Conservation (phyloP, 2,113 vertebrate genomes). For the Syngnathoides biaculeatus region DNA sequence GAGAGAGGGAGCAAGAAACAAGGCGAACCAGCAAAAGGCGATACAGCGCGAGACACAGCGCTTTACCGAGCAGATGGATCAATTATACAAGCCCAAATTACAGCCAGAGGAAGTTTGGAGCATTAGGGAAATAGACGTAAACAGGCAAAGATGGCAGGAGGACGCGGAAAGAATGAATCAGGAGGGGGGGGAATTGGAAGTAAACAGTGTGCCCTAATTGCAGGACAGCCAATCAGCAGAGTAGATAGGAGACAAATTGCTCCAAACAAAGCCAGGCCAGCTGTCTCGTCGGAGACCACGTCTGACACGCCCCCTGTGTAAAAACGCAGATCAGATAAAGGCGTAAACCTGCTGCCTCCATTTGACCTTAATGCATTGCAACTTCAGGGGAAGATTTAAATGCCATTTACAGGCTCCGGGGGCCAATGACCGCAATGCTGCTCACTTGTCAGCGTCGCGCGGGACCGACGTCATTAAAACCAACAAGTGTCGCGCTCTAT, state of each 20-base stretch:
- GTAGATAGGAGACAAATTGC: conserved; percentile 32
- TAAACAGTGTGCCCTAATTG: conserved; percentile 24
- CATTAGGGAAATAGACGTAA: conserved; percentile 31
- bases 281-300: conserved; percentile 26
- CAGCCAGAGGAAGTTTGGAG: conserved; percentile 39
- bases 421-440: conserved; percentile 36
- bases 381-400: conserved; percentile 46
- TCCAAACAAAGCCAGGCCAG: conserved; percentile 20
- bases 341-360: conserved; percentile 43
- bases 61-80: conserved; percentile 65
- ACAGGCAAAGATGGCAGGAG: conserved; percentile 18
- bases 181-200: conserved; percentile 29
- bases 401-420: conserved; percentile 40
- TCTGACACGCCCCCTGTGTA: conserved; percentile 53
- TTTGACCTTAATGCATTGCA: conserved; percentile 51
- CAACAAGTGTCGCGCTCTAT: conserved; percentile 21
- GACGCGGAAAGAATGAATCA: conserved; percentile 22
- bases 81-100: conserved; percentile 62
- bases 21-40: conserved; percentile 24
- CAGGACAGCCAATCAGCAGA: conserved; percentile 43
- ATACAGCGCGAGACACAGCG: conserved; percentile 46
- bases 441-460: conserved; percentile 24
- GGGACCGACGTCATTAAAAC: conserved; percentile 29
- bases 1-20: conserved; percentile 29
- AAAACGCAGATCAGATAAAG: conserved; percentile 43